Base-by-base conservation (phyloP, 2,113 vertebrate species). In the Boulengeromyrus knoepffleri region DNA sequence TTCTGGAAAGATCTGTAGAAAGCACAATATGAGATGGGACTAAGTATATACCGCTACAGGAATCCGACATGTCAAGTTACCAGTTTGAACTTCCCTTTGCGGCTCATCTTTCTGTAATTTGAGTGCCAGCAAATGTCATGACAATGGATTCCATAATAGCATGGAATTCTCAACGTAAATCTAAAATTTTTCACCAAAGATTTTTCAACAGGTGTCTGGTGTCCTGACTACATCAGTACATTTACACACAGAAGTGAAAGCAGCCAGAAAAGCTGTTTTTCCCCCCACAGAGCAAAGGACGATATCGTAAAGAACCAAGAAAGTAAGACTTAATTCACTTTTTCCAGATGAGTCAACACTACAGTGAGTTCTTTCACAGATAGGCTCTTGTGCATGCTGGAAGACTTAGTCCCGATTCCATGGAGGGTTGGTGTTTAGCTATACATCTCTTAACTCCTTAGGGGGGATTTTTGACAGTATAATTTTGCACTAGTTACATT, bases 401-500 rank as follows among this genome's bases (percentile, higher is more conserved):
- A 49, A 56, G 90, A 52, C 42, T 89, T 36, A 62, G 58, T 70
- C 74, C 91, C 19, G 45, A 49, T 24, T 46, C 50, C 87, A 10
- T 56, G 66, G 45, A 42, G 66, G 85, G n/a, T 53, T 13, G 42
- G 27, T 46, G 24, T 85, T 86, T 85, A 86, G 84, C 85, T 50
- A 49, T 31, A 80, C 89, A 88, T 91, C 42, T 88, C 27, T 91
- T 47, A 8, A 3, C 80, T 92, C 89, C 91, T 85, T 87, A 42
- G 88, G 87, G 85, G 90, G 91, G 88, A 89, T 89, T 62, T 92
- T 52, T 70, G 39, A 91, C 84, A 84, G 90, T 90, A 94, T 90
- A 19, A 94, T 93, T 56, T 88, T 46, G 87, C 27, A 89, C 89
- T 90, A 92, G 92, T 92, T 93, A 90, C 91, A 94, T 94, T 91